Evolutionary conservation across 1,140 invertebrate species (phyloP), one percentile per base, ranked within the genome.

Genomic region (Cydia splendana): DNA sequence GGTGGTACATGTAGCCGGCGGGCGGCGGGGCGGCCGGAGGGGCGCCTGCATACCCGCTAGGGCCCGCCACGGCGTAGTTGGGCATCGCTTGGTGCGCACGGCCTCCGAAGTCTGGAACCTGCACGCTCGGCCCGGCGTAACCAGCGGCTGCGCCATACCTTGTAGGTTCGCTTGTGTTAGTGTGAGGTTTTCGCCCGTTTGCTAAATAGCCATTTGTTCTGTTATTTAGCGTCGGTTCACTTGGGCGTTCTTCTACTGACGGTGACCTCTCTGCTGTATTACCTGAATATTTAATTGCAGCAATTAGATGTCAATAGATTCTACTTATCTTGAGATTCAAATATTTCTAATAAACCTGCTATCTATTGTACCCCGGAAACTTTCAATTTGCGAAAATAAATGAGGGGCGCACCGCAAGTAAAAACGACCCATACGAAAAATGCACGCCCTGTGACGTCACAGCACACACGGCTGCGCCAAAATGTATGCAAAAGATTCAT

Each of bases 1-100:
- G 75, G 20, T 76, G 24, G 20, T 9, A 76, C 4, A 28, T 4
- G 20, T 67, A 65, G n/a, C 30, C 38, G 15, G 13, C n/a, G 18
- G 76, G 74, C n/a, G 51, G 51, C n/a, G 76, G 76, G n/a, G 75
- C 57, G 5, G 76, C n/a, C 48, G 76, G 65, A 0, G 76, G 48
- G 18, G 67, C 48, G 18, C 65, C 51, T 2, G 65, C 15, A 28
- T 57, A 48, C 48, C 67, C 24, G 67, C 65, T 67, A 15, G 48
- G 74, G 13, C 74, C 30, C 4, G 53, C 51, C 12, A 53, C 74
- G 53, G 74, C 13, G 9, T 38, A 62, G 28, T 13, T 30, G 9
- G 67, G 67, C 13, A 71, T 42, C 7, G n/a, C 20, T 38, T 38
- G 67, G n/a, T 71, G 67, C 67, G 34, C 30, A 18, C 67, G 65